Evolutionary conservation across 2,888 invertebrate genomes (phyloP), one percentile per base, ranked within the genome.

Genomic region (Harmothoe impar): DNA sequence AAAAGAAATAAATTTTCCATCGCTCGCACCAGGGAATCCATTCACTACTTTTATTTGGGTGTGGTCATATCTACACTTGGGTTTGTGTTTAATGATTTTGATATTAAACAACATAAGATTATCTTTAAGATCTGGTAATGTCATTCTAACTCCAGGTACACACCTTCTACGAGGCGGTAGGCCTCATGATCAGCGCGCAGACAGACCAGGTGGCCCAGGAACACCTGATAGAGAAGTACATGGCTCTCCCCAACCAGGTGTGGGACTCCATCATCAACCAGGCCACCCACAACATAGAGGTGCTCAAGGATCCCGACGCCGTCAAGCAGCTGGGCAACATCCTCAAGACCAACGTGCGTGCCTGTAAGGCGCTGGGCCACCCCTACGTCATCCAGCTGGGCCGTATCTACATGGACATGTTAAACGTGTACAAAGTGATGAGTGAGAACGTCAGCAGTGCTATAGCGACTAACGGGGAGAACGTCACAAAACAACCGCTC

Each of bases 81-180:
- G n/a, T n/a, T n/a, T n/a, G n/a, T n/a, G n/a, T n/a, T n/a, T n/a
- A n/a, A n/a, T n/a, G n/a, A n/a, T n/a, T n/a, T n/a, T n/a, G n/a
- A n/a, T n/a, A n/a, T n/a, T n/a, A n/a, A n/a, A n/a, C n/a, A n/a
- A n/a, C n/a, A n/a, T n/a, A n/a, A n/a, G n/a, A n/a, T n/a, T n/a
- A n/a, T n/a, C n/a, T n/a, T n/a, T n/a, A n/a, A n/a, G n/a, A n/a
- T n/a, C n/a, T n/a, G n/a, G n/a, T n/a, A n/a, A n/a, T n/a, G n/a
- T n/a, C n/a, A n/a, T n/a, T n/a, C n/a, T n/a, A n/a, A n/a, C n/a
- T n/a, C n/a, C 92, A 96, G 96, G 97, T 97, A 68, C 99, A 99
- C 96, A 99, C 99, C 86, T 99, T 99, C 96, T 99, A 99, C 96
- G 99, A 99, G 96, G 99, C 99, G 72, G 99, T 99, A 89, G 99